Evolutionary conservation across 2,888 invertebrate genomes (phyloP).

Genomic region (Nomada fabriciana): DNA sequence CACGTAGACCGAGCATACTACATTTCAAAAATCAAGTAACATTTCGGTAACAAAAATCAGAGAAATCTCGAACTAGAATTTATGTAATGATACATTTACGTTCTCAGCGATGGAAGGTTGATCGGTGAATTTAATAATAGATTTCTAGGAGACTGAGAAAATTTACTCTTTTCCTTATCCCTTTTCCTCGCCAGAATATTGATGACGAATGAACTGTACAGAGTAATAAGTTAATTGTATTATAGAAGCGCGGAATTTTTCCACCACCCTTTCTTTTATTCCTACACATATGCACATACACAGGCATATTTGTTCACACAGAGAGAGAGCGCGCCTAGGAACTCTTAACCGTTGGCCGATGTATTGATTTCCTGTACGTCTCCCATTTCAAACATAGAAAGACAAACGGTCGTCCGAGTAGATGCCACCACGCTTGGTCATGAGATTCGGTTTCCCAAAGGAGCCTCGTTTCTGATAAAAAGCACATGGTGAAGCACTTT

Average conservation of each 20-base stretch:
- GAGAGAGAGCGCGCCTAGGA: conserved; percentile 41
- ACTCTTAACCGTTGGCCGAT: conserved; percentile 74
- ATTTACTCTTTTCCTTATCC: conserved; percentile 12
- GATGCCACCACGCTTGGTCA: conserved; percentile 30
- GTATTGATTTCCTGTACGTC: conserved; percentile 81
- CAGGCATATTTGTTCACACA: neutral
- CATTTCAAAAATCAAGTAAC: too few relatives aligned
- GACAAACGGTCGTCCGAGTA: conserved; percentile 74
- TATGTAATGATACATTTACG: conserved; percentile 20
- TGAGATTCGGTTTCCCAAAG: conserved; percentile 43
- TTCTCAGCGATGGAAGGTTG: conserved; percentile 2
- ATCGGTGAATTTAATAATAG: conserved; percentile 2
- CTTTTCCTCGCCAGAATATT: neutral
- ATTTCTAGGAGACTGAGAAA: conserved; percentile 25
- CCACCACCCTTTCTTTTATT: conserved; percentile 46
- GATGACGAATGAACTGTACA: conserved; percentile 40
- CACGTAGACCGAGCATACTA: too few relatives aligned
- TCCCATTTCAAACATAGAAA: conserved; percentile 80
- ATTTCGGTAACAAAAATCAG: neutral
- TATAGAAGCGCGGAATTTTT: conserved; percentile 60
- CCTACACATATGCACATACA: conserved; percentile 28
- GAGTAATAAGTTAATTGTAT: conserved; percentile 61
- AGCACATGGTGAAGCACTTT: conserved; percentile 20
- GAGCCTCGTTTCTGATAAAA: conserved; percentile 16
- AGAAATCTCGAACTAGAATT: conserved; percentile 15